Evolutionary conservation across 2,888 invertebrate genomes (phyloP).

Genomic region (Ophion ventricosus): DNA sequence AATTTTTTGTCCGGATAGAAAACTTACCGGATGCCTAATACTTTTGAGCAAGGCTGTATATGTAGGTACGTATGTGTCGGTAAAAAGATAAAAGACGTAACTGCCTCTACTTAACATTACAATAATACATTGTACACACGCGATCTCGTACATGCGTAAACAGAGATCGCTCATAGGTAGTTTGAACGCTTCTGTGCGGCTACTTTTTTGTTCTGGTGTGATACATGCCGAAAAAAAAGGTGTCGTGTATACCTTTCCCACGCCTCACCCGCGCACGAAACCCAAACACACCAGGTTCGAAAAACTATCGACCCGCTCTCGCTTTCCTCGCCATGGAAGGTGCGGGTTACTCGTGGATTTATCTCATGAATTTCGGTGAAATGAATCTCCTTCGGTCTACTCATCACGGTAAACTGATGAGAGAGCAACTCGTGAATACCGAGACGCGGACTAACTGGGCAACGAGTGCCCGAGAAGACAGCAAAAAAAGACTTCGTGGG

Average conservation of each 20-base stretch:
- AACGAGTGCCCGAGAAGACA: conserved; percentile 1
- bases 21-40: too few species aligned
- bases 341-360: conserved; percentile 32
- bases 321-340: background rate
- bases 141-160: conserved; percentile 23
- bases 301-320: background rate
- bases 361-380: conserved; percentile 38
- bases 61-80: too few species aligned
- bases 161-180: conserved; percentile 3
- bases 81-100: conserved; percentile 11
- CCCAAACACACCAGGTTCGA: conserved; percentile 28
- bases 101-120: background rate
- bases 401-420: conserved; percentile 31
- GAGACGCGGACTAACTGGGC: conserved; percentile 33
- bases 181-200: conserved; percentile 36
- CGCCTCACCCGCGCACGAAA: conserved; percentile 65
- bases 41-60: too few species aligned
- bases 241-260: conserved; percentile 68
- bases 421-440: background rate
- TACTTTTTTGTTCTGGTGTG: background rate
- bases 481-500: conserved; percentile 55
- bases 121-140: conserved; percentile 3
- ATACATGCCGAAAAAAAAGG: background rate
- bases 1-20: too few species aligned
- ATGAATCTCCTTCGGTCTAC: conserved; percentile 53